Conservation (phyloP, 2,888 invertebrate genomes). For the Eupithecia centaureata region DNA sequence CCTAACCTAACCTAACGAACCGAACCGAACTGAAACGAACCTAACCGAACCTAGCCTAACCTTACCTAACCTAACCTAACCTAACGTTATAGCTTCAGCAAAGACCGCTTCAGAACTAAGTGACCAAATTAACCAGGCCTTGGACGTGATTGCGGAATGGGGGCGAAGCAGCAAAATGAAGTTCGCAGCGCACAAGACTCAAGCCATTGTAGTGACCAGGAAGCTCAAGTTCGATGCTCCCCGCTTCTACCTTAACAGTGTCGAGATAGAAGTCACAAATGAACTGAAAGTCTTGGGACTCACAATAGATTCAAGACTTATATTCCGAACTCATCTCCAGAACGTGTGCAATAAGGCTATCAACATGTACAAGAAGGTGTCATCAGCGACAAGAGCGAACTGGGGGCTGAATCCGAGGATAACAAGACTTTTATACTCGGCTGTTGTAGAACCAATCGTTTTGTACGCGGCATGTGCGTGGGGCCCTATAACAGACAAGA, state of each 20-base stretch:
- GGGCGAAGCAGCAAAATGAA: not conserved
- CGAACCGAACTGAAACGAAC: too few species aligned
- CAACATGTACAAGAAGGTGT: not conserved
- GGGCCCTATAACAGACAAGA: slow-evolving; percentile 1
- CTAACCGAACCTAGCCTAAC: too few species aligned
- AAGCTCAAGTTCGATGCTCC: not conserved
- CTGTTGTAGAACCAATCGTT: not conserved
- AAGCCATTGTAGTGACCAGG: not conserved
- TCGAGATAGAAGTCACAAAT: not conserved
- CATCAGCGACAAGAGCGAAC: not conserved
- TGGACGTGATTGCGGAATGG: not conserved
- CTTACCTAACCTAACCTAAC: too few species aligned
- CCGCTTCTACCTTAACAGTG: not conserved
- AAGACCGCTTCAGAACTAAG: not conserved
- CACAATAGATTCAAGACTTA: not conserved
- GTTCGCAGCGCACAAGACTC: not conserved
- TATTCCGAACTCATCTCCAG: not conserved
- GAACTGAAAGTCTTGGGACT: not conserved
- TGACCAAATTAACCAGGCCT: not conserved
- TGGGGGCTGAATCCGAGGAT: not conserved
- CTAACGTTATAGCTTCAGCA: too few species aligned
- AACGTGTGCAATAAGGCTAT: not conserved
- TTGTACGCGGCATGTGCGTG: not conserved
- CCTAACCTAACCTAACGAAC: too few species aligned
- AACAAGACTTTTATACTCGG: not conserved